Evolutionary conservation across 2,113 vertebrate species (phyloP).

Genomic region (Tenebrosternarchus preto): DNA sequence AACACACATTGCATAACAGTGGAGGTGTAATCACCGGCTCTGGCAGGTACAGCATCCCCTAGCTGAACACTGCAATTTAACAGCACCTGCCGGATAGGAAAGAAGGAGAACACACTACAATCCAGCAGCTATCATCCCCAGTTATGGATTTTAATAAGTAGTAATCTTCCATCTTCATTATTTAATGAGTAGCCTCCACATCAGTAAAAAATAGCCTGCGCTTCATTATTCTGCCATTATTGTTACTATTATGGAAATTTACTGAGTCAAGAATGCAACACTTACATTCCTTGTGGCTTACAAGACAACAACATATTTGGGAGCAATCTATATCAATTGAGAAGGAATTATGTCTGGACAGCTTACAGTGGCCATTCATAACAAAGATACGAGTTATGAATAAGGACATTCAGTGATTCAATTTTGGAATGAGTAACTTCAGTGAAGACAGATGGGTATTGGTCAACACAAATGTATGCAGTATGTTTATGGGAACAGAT

Average conservation of each 20-base stretch:
- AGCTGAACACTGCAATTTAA: constrained; percentile 39
- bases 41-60: constrained; percentile 24
- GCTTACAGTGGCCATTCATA: constrained; percentile 28
- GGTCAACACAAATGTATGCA: constrained; percentile 19
- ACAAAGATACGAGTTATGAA: constrained; percentile 45
- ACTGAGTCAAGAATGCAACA: constrained; percentile 11
- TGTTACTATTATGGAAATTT: constrained; percentile 28
- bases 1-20: constrained; percentile 46
- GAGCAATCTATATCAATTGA: constrained; percentile 22
- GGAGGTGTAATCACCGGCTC: constrained; percentile 44
- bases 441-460: constrained; percentile 28
- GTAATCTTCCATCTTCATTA: constrained; percentile 26
- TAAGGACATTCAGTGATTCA: constrained; percentile 31
- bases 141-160: constrained; percentile 40
- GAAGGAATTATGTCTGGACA: constrained; percentile 1
- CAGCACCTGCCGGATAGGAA: constrained; percentile 15
- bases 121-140: constrained; percentile 18
- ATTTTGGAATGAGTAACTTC: constrained; percentile 32
- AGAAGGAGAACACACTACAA: constrained; percentile 15
- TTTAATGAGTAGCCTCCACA: constrained; percentile 3
- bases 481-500: neutral
- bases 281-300: constrained; percentile 23
- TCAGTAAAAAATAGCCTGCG: neutral
- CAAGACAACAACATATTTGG: constrained; percentile 25
- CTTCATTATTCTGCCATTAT: constrained; percentile 38